Percentiles rank a stretch among this genome's conserved stretches.
Evolutionary conservation across 2,888 invertebrate genomes (phyloP).

Genomic region (Ecdyonurus torrentis): DNA sequence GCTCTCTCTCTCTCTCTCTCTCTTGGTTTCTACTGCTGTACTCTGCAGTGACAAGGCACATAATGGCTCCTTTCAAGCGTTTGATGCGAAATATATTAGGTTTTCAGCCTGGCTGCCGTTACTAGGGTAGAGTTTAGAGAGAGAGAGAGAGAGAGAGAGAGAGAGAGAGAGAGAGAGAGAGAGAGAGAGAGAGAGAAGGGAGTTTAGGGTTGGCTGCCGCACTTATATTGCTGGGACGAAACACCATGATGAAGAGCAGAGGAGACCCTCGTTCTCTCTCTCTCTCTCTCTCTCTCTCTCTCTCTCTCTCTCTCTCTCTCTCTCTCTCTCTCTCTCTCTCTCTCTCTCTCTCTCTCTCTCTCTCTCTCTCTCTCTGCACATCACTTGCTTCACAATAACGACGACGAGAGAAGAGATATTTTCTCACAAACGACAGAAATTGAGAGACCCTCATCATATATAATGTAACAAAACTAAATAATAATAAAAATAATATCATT

Average conservation of each 20-base stretch:
- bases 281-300: too few relatives aligned
- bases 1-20: not conserved
- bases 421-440: not conserved
- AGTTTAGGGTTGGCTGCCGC: not conserved
- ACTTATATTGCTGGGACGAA: not conserved
- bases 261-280: not conserved
- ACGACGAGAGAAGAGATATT: too few relatives aligned
- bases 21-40: too few relatives aligned
- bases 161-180: not conserved
- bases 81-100: slow-evolving; percentile 11
- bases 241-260: not conserved
- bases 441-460: not conserved
- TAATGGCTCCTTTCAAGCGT: slow-evolving; percentile 10
- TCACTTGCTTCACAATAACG: too few relatives aligned
- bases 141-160: not conserved
- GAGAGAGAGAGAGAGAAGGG: not conserved
- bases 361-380: too few relatives aligned
- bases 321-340: too few relatives aligned
- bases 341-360: too few relatives aligned
- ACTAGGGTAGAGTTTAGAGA: not conserved
- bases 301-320: too few relatives aligned
- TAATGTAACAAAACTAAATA: not conserved
- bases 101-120: slow-evolving; percentile 2
- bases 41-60: slow-evolving; percentile 3
- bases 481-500: too few relatives aligned